Evolutionary conservation across 2,888 invertebrate species (phyloP).

Genomic region (Agonum fuliginosum): DNA sequence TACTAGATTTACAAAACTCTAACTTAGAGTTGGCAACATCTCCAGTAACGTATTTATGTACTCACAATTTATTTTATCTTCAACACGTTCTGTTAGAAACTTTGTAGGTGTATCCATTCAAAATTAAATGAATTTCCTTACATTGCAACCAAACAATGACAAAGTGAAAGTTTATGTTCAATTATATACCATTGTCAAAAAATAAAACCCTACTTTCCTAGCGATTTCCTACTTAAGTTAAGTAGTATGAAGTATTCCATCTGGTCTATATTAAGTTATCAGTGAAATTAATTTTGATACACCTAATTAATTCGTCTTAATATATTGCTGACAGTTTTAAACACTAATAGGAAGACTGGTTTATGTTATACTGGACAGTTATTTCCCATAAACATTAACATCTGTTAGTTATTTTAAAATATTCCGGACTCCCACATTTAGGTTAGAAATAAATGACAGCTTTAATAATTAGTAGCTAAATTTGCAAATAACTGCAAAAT

Average conservation of each 20-base stretch:
- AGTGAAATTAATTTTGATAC: slow-evolving; percentile 22
- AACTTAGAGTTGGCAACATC: no score
- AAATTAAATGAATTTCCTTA: no score
- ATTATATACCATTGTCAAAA: no score
- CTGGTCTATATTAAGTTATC: slow-evolving; percentile 9
- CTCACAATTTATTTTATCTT: no score
- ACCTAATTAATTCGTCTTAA: slow-evolving; percentile 27
- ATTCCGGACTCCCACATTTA: slow-evolving; percentile 16
- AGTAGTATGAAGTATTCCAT: background rate
- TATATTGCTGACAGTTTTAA: slow-evolving; percentile 28
- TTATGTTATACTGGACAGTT: slow-evolving; percentile 19
- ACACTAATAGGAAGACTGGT: slow-evolving; percentile 37
- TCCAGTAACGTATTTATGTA: no score
- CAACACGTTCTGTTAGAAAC: no score
- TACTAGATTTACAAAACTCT: no score
- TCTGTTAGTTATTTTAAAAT: slow-evolving; percentile 30
- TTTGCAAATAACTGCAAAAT: slow-evolving; percentile 15
- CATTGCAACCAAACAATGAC: no score
- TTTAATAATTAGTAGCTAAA: background rate
- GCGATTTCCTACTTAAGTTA: no score
- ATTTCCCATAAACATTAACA: slow-evolving; percentile 25
- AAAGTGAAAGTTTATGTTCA: no score
- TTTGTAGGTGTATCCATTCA: no score
- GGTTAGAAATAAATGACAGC: background rate
- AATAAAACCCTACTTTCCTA: no score